A percentile compares a stretch with the other conserved stretches of the same genome.
These are phyloP conservation scores for Chaetops frenatus DNA, from an alignment of 2,113 vertebrate species.

Conservation along the genomic window DNA sequence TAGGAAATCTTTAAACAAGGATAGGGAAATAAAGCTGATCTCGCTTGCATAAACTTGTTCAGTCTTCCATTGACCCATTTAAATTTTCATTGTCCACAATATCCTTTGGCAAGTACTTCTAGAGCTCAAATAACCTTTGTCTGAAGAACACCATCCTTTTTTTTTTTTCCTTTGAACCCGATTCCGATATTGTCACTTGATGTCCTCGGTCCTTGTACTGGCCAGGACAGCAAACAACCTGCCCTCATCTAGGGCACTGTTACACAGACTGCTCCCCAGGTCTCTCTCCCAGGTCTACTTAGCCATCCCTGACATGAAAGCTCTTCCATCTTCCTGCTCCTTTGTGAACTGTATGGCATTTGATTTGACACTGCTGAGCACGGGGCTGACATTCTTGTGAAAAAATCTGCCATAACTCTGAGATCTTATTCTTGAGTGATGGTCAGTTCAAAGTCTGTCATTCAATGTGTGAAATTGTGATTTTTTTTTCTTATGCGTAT, in stretches of 20 bases:
- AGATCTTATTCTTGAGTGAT: not conserved
- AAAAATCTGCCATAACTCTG: not conserved
- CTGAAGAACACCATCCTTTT: not conserved
- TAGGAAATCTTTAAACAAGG: constrained; percentile 28
- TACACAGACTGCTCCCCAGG: not conserved
- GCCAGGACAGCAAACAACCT: not conserved
- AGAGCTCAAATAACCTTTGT: not conserved
- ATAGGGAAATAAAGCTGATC: constrained; percentile 20
- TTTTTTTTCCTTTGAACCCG: not conserved
- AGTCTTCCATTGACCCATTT: not conserved
- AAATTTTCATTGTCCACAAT: not conserved
- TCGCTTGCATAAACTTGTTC: not conserved
- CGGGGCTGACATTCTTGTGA: not conserved
- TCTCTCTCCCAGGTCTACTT: not conserved
- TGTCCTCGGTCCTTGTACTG: not conserved
- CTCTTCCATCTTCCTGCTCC: not conserved
- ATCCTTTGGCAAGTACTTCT: not conserved
- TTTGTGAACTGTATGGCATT: not conserved
- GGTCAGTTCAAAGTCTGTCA: not conserved
- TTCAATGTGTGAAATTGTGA: not conserved
- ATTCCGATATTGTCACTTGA: not conserved
- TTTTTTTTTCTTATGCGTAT: not conserved
- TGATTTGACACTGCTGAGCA: not conserved
- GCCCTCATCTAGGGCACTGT: not conserved
- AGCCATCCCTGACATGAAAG: not conserved